Conservation (phyloP, 2,113 vertebrate species). For the Alouatta palliata region DNA sequence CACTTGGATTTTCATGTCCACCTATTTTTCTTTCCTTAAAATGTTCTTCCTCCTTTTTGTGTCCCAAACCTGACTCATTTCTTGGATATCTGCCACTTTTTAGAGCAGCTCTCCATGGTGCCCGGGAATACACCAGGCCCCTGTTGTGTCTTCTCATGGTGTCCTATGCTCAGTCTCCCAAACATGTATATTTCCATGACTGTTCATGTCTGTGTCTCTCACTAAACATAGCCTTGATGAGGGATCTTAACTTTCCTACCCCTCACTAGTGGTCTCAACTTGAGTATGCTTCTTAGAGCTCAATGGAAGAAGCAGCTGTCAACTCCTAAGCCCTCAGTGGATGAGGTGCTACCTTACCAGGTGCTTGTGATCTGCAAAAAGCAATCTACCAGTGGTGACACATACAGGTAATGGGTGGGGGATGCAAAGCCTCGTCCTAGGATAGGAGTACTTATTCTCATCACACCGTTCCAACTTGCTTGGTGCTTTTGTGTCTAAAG, state of each 20-base stretch:
- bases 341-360: not conserved
- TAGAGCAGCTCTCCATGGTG: not conserved
- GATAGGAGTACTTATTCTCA: rapidly evolving
- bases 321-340: not conserved
- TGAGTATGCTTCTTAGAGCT: not conserved
- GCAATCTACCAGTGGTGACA: not conserved
- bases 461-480: not conserved
- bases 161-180: too few relatives aligned
- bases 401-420: rapidly evolving
- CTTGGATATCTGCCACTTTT: not conserved
- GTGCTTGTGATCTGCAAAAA: not conserved
- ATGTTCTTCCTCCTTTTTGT: not conserved
- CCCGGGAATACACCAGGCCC: too few relatives aligned
- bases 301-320: not conserved
- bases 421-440: not conserved
- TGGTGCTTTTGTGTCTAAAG: not conserved
- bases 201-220: not conserved
- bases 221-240: not conserved
- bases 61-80: not conserved
- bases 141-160: rapidly evolving
- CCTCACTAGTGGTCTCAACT: not conserved
- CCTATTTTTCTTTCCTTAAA: not conserved
- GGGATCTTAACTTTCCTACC: not conserved
- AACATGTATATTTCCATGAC: not conserved
- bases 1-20: not conserved